Base-by-base conservation (phyloP, 2,888 invertebrate species). In the Cryptophagus acutangulus region DNA sequence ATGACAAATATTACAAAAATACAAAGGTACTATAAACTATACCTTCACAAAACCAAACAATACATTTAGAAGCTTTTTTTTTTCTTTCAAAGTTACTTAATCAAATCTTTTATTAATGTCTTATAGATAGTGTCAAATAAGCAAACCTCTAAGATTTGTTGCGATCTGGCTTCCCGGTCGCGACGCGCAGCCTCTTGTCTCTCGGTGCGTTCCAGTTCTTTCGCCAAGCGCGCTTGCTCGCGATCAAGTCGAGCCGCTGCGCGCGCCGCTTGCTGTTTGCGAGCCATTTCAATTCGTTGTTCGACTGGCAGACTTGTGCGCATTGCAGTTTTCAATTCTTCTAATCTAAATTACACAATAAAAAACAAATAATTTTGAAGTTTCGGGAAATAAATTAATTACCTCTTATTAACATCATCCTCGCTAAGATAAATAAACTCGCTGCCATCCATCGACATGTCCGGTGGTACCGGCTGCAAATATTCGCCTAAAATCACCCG, bases 401-500 rank as follows among this genome's bases (percentile, higher is more conserved):
- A 78, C 74, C 84, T 77, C 62, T 86, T 84, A 37, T 81, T 79
- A 15, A 92, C 87, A 63, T 93, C 91, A 12, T 81, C 78, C 54
- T 92, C 90, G 24, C 82, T 80, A 64, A 91, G 77, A 25, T 86
- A 77, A 13, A 87, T 76, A 40, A 81, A 84, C 54, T 88, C 88
- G 6, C 79, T 79, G 5, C 80, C 79, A 46, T 81, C 82, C 41
- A 77, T 75, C 31, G 73, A 72, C 58, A 74, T 75, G 40, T 75
- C 76, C 2, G 75, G 77, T 2, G 78, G 74, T 28, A 79, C 76
- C 0, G 87, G 85, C 63, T 94, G 91, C 33, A 92, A 72, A 67
- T 93, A 96, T 49, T 92, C 91, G 2, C 97, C 97, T 25, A 96
- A 79, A 46, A 93, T 80, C 2, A 86, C 79, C 49, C 89, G 84